Evolutionary conservation across 2,113 vertebrate genomes (phyloP).

Genomic region (Naja naja): DNA sequence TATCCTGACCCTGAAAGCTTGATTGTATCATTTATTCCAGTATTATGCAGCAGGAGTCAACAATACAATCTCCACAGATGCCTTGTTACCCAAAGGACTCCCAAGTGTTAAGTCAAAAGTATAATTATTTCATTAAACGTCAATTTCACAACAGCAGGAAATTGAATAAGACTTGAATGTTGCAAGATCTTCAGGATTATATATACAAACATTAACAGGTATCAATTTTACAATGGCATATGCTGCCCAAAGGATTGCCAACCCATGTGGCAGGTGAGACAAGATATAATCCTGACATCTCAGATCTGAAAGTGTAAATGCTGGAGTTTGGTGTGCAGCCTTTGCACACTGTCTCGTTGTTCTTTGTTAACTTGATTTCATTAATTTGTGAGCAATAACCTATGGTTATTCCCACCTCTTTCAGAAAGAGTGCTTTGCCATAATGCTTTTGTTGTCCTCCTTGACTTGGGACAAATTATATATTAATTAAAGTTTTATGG

Average conservation of each 20-base stretch:
- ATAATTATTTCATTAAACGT: not conserved
- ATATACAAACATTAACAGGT: not conserved
- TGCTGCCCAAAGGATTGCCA: not conserved
- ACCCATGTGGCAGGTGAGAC: not conserved
- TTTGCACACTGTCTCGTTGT: slow-evolving; percentile 1
- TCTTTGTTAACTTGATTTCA: slow-evolving; percentile 30
- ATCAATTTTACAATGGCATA: not conserved
- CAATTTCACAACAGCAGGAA: not conserved
- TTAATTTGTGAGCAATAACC: slow-evolving; percentile 14
- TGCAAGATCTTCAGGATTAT: not conserved
- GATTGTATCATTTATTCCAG: not conserved
- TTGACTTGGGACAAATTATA: not conserved
- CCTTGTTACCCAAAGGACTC: not conserved
- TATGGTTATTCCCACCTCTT: slow-evolving; percentile 51
- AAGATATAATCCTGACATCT: not conserved
- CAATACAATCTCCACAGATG: not conserved
- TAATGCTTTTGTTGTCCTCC: not conserved
- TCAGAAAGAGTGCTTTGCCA: not conserved
- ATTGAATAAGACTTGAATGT: not conserved
- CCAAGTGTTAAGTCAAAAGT: not conserved
- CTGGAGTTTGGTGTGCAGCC: not conserved
- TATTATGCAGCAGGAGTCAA: not conserved
- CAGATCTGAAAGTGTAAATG: not conserved
- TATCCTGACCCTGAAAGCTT: not conserved
- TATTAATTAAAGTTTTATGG: not conserved